A percentile compares a stretch with the other conserved stretches of the same genome.
phyloP scores from a whole-genome alignment of 2,113 vertebrate species.

The Lutjanus erythropterus region DNA sequence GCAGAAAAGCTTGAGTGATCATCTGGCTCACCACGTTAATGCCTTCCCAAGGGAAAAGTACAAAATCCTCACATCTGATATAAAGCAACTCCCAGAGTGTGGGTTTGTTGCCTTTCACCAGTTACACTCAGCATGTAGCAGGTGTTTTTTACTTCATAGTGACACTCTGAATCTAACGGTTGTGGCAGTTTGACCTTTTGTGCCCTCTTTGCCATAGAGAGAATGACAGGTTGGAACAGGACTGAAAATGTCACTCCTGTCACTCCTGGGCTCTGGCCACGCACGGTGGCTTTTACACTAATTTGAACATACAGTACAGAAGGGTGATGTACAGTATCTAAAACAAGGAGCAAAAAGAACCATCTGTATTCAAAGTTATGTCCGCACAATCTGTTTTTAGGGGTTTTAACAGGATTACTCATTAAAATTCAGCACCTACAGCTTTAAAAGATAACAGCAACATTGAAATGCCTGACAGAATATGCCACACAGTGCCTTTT shows the following conservation, averaged over 20 bases:
- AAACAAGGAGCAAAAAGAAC: constrained; percentile 9
- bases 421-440: constrained; percentile 54
- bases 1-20: constrained; percentile 28
- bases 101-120: constrained; percentile 18
- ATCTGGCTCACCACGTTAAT: constrained; percentile 15
- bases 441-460: constrained; percentile 38
- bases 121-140: constrained; percentile 39
- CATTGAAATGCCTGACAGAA: constrained; percentile 17
- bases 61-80: constrained; percentile 7
- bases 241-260: constrained; percentile 69
- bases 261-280: constrained; percentile 40
- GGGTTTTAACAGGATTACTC: constrained; percentile 29
- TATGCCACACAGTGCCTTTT: constrained; percentile 15
- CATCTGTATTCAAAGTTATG: constrained; percentile 3
- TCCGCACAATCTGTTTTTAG: neutral
- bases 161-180: constrained; percentile 57
- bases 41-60: constrained; percentile 13
- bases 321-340: constrained; percentile 7
- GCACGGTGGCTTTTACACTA: constrained; percentile 22
- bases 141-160: constrained; percentile 36
- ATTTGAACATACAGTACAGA: constrained; percentile 35
- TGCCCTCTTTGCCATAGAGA: constrained; percentile 38
- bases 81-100: neutral
- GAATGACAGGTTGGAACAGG: constrained; percentile 38
- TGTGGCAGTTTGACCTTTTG: constrained; percentile 72